Percentiles rank a stretch among this genome's conserved stretches.
Conservation (phyloP, 1,140 invertebrate genomes). For the Cydia pomonella region DNA sequence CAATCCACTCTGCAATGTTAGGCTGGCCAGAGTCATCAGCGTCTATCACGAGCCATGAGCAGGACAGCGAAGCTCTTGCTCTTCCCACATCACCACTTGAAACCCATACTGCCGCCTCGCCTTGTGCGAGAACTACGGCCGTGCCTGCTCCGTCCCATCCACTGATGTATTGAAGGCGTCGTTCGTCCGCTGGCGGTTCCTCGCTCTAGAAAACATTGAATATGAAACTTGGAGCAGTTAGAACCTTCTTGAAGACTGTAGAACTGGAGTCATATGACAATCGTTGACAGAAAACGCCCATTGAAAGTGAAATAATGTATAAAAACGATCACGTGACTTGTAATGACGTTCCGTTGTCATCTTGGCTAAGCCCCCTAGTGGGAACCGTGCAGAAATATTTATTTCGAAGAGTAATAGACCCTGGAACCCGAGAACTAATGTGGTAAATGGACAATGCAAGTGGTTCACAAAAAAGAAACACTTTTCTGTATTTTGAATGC, state of each 20-base stretch:
- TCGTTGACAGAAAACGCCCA: too few relatives aligned
- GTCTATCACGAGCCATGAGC: constrained; percentile 91
- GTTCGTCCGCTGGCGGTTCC: constrained; percentile 87
- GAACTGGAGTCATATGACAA: too few relatives aligned
- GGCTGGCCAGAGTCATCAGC: constrained; percentile 82
- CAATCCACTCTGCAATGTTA: constrained; percentile 84
- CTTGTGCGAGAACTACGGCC: constrained; percentile 88
- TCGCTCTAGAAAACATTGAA: constrained; percentile 79
- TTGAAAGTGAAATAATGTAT: too few relatives aligned
- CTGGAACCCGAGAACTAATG: too few relatives aligned
- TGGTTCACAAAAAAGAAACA: too few relatives aligned
- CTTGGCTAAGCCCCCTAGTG: too few relatives aligned
- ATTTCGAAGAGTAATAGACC: too few relatives aligned
- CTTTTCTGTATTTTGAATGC: neutral
- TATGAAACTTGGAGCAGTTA: neutral
- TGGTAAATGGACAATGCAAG: too few relatives aligned
- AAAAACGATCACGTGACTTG: too few relatives aligned
- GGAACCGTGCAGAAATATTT: too few relatives aligned
- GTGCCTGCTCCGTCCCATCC: constrained; percentile 93
- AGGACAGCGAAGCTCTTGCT: constrained; percentile 88
- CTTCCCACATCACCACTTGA: constrained; percentile 92
- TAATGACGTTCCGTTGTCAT: too few relatives aligned
- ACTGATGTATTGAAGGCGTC: constrained; percentile 89
- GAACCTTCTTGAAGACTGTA: too few relatives aligned
- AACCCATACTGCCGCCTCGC: constrained; percentile 93